Conservation (phyloP, 2,797 vertebrate genomes). For the Synanceia verrucosa region DNA sequence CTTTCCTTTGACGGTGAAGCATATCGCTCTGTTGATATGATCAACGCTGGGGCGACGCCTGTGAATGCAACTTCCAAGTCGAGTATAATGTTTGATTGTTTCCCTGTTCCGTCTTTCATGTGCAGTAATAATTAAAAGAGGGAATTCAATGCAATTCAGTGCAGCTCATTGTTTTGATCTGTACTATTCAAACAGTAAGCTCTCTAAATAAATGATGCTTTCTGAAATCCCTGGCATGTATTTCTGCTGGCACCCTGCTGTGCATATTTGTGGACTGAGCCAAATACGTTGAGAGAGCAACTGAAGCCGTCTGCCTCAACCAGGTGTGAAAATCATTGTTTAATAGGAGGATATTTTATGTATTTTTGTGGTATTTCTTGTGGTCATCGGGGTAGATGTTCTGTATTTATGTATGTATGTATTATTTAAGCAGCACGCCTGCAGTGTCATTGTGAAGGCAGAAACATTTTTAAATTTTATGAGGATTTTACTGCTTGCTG, state of each 20-base stretch:
- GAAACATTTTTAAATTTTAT: too few species aligned
- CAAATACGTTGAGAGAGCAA: slow-evolving; percentile 27
- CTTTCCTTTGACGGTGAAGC: slow-evolving; percentile 45
- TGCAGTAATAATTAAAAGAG: slow-evolving; percentile 53
- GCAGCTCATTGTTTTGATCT: slow-evolving; percentile 63
- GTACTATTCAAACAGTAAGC: slow-evolving; percentile 60
- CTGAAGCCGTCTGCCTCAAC: slow-evolving; percentile 13
- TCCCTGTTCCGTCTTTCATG: slow-evolving; percentile 31
- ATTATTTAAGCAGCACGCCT: slow-evolving; percentile 9
- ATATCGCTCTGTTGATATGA: slow-evolving; percentile 24
- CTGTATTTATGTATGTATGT: background rate
- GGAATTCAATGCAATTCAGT: slow-evolving; percentile 54
- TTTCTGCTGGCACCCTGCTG: slow-evolving; percentile 26
- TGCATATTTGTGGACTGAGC: slow-evolving; percentile 41
- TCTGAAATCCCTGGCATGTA: slow-evolving; percentile 47
- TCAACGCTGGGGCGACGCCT: slow-evolving; percentile 30
- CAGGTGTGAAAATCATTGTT: background rate
- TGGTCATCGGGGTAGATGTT: background rate
- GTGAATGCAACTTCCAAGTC: slow-evolving; percentile 32
- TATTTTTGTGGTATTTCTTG: background rate
- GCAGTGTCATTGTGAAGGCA: slow-evolving; percentile 1
- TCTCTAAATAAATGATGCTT: slow-evolving; percentile 61
- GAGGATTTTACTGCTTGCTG: too few species aligned
- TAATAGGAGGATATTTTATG: background rate
- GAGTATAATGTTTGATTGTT: slow-evolving; percentile 52